phyloP scores from a whole-genome alignment of 1,140 invertebrate genomes.

The Battus philenor region DNA sequence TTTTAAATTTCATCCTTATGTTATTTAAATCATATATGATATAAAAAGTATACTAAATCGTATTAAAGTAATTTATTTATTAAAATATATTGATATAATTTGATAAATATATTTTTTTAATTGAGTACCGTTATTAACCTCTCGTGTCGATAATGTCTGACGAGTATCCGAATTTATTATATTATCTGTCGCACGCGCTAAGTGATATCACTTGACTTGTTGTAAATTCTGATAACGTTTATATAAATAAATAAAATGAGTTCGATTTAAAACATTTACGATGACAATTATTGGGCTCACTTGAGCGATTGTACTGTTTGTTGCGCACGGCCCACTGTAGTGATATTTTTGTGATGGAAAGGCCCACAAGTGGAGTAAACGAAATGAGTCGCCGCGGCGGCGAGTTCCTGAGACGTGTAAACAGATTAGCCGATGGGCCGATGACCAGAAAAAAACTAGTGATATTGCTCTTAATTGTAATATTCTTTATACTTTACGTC shows the following conservation, averaged over 20 bases:
- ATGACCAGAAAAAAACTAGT: conserved; percentile 81
- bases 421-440: conserved; percentile 78
- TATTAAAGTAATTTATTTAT: no score
- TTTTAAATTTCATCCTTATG: no score
- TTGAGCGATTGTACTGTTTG: conserved; percentile 17
- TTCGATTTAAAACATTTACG: conserved; percentile 21
- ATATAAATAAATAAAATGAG: conserved; percentile 16
- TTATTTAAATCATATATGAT: no score
- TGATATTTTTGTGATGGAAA: conserved; percentile 52
- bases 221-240: conserved; percentile 13
- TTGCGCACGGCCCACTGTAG: conserved; percentile 6
- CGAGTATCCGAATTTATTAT: conserved; percentile 8
- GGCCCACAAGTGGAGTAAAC: conserved; percentile 32
- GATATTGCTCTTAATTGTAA: conserved; percentile 77
- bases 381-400: conserved; percentile 63
- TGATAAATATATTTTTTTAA: no score
- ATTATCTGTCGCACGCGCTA: conserved; percentile 3
- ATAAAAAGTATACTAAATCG: no score
- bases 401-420: conserved; percentile 72
- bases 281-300: conserved; percentile 33
- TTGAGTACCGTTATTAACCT: no score
- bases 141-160: no score
- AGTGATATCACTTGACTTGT: conserved; percentile 15
- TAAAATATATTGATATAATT: no score
- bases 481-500: conserved; percentile 80